Evolutionary conservation across 2,797 vertebrate species (phyloP).

Genomic region (Falco rusticolus): DNA sequence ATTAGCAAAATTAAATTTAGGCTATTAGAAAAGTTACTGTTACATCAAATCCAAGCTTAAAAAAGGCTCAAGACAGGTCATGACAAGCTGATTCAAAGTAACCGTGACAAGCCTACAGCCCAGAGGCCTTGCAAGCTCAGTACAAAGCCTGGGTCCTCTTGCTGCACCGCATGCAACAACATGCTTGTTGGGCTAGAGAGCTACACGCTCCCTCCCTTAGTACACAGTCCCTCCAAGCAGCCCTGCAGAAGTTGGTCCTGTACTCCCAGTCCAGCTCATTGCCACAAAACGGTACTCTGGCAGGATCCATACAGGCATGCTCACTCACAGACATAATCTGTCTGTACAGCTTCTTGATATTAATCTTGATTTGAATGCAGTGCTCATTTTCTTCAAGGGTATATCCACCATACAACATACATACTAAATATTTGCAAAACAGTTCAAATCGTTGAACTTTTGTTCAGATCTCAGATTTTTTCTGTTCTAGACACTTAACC

Average conservation of each 20-base stretch:
- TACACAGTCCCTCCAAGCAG: not conserved
- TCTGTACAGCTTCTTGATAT: slow-evolving; percentile 30
- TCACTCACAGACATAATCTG: not conserved
- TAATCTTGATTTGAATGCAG: not conserved
- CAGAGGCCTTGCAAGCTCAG: not conserved
- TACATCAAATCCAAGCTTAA: not conserved
- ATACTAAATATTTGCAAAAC: not conserved
- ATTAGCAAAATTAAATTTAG: not conserved
- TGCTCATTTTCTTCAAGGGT: slow-evolving; percentile 15
- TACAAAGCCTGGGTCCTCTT: not conserved
- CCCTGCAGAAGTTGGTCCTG: not conserved
- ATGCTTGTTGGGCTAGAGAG: not conserved
- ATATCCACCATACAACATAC: not conserved
- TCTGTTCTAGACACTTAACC: not conserved
- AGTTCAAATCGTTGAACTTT: not conserved
- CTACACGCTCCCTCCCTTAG: not conserved
- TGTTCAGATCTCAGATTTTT: not conserved
- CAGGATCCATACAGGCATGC: not conserved
- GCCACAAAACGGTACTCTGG: not conserved
- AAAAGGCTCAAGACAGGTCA: not conserved
- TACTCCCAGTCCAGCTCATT: not conserved
- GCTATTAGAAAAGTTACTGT: not conserved
- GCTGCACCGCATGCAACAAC: not conserved
- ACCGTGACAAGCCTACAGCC: not conserved
- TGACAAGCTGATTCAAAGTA: not conserved